These are phyloP conservation scores for Drosophila tsacasi DNA, from an alignment of 1,140 invertebrate genomes.

Conservation along the genomic window DNA sequence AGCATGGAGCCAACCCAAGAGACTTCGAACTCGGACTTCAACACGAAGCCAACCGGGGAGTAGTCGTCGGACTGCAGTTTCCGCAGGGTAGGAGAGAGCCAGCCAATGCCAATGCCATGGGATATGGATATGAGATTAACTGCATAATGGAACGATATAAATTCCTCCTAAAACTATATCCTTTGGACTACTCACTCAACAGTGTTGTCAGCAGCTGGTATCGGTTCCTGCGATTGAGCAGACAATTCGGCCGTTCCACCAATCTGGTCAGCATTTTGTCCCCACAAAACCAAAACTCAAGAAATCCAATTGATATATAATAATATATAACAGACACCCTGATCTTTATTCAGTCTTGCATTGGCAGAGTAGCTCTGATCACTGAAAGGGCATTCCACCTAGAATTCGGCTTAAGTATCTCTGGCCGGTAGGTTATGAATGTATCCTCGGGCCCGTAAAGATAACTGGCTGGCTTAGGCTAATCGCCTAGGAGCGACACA, in stretches of 20 bases:
- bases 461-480: slow-evolving; percentile 26
- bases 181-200: slow-evolving; percentile 49
- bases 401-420: slow-evolving; percentile 25
- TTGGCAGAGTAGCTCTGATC: slow-evolving; percentile 14
- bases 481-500: slow-evolving; percentile 23
- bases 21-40: slow-evolving; percentile 52
- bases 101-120: slow-evolving; percentile 68
- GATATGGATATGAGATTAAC: slow-evolving; percentile 70
- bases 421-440: background rate
- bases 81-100: slow-evolving; percentile 62
- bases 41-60: slow-evolving; percentile 42
- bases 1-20: slow-evolving; percentile 71
- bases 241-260: slow-evolving; percentile 39
- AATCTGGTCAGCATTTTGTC: slow-evolving; percentile 53
- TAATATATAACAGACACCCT: no score
- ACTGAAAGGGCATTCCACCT: slow-evolving; percentile 20
- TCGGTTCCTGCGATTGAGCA: slow-evolving; percentile 68
- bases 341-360: slow-evolving; percentile 42
- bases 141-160: background rate
- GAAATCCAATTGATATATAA: background rate
- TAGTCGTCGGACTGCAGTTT: slow-evolving; percentile 61
- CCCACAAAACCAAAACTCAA: background rate
- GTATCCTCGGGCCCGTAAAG: slow-evolving; percentile 27
- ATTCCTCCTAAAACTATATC: background rate
- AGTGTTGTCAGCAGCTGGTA: slow-evolving; percentile 65